Conservation (phyloP, 2,113 vertebrate genomes). For the Misgurnus mizolepis region DNA sequence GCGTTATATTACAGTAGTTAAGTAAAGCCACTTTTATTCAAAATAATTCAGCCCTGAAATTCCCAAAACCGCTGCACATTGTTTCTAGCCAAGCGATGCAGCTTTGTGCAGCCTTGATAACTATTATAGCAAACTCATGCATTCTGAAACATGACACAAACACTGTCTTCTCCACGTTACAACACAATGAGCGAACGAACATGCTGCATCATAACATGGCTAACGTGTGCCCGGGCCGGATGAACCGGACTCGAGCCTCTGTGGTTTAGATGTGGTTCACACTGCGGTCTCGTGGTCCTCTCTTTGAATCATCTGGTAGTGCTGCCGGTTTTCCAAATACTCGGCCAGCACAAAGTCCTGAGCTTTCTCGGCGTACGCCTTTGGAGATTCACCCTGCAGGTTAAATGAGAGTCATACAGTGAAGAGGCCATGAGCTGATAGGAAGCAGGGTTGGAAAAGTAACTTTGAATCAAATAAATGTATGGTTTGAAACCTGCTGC, state of each 20-base stretch:
- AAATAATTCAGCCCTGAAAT: slow-evolving; percentile 43
- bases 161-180: slow-evolving; percentile 44
- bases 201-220: background rate
- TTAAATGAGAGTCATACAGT: background rate
- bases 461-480: too few species aligned
- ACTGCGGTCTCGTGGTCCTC: slow-evolving; percentile 89
- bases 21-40: slow-evolving; percentile 41
- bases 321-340: slow-evolving; percentile 86
- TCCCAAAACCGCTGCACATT: slow-evolving; percentile 5
- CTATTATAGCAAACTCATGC: slow-evolving; percentile 46
- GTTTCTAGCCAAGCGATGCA: slow-evolving; percentile 14
- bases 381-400: slow-evolving; percentile 82
- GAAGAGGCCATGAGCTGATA: background rate
- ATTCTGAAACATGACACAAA: slow-evolving; percentile 34
- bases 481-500: too few species aligned
- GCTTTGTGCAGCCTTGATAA: background rate
- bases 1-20: slow-evolving; percentile 2
- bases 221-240: background rate
- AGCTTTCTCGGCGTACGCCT: slow-evolving; percentile 83
- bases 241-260: background rate
- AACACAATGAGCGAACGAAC: slow-evolving; percentile 16
- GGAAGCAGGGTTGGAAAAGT: too few species aligned
- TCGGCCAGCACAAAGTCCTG: slow-evolving; percentile 81
- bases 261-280: slow-evolving; percentile 44
- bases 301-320: slow-evolving; percentile 86